Evolutionary conservation across 2,797 vertebrate genomes (phyloP).

Genomic region (Melanogrammus aeglefinus): DNA sequence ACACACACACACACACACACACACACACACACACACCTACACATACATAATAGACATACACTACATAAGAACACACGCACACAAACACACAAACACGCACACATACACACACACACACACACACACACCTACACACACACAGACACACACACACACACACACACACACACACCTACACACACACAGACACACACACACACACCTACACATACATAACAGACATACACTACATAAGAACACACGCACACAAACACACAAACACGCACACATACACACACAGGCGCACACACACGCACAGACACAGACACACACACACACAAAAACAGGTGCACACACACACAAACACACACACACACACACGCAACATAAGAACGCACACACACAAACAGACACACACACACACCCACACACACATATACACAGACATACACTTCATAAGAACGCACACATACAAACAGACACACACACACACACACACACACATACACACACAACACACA

Average conservation of each 20-base stretch:
- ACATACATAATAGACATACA: too few relatives aligned
- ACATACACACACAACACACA: slow-evolving; percentile 60
- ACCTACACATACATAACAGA: too few relatives aligned
- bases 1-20: slow-evolving; percentile 50
- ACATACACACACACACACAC: slow-evolving; percentile 57
- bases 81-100: slow-evolving; percentile 54
- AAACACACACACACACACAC: slow-evolving; percentile 55
- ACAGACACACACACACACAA: too few relatives aligned
- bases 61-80: slow-evolving; percentile 69
- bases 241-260: too few relatives aligned
- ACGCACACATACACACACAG: too few relatives aligned
- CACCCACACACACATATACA: slow-evolving; percentile 69
- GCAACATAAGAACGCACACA: slow-evolving; percentile 32
- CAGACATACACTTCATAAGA: slow-evolving; percentile 45
- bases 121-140: too few relatives aligned
- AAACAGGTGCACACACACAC: too few relatives aligned
- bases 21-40: too few relatives aligned
- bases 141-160: slow-evolving; percentile 27
- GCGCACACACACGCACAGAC: too few relatives aligned
- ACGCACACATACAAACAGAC: slow-evolving; percentile 58
- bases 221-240: too few relatives aligned
- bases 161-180: slow-evolving; percentile 67
- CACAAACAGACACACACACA: slow-evolving; percentile 53
- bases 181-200: too few relatives aligned
- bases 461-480: slow-evolving; percentile 67